Evolutionary conservation across 2,113 vertebrate species (phyloP).

Genomic region (Podarcis raffonei): DNA sequence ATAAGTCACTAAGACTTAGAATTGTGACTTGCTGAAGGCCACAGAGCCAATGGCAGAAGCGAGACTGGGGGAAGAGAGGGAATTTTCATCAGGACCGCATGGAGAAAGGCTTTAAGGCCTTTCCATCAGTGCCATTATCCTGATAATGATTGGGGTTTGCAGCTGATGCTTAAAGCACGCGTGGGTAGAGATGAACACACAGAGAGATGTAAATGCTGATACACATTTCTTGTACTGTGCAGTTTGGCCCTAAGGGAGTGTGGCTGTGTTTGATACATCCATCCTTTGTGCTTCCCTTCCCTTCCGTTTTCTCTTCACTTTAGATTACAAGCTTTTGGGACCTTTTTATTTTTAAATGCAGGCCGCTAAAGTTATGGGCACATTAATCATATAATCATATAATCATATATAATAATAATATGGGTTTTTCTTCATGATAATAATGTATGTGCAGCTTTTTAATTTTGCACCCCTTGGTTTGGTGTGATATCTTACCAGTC

Average conservation of each 20-base stretch:
- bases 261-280: too few relatives aligned
- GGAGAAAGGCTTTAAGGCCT: background rate
- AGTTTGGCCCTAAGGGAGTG: too few relatives aligned
- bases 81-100: background rate
- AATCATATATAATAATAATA: background rate
- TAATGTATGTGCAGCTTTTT: background rate
- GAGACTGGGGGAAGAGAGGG: background rate
- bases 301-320: background rate
- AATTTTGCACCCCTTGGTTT: background rate
- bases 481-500: background rate
- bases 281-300: background rate
- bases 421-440: background rate
- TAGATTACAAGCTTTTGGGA: too few relatives aligned
- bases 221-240: too few relatives aligned
- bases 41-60: background rate
- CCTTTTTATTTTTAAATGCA: background rate
- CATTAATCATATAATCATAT: background rate
- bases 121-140: background rate
- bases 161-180: background rate
- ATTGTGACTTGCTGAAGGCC: background rate
- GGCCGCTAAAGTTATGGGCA: background rate
- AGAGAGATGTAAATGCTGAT: background rate
- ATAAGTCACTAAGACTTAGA: background rate
- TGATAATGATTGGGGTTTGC: background rate
- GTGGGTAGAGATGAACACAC: background rate